Base-by-base conservation (phyloP, 1,140 invertebrate species). In the Brachionus sp. region DNA sequence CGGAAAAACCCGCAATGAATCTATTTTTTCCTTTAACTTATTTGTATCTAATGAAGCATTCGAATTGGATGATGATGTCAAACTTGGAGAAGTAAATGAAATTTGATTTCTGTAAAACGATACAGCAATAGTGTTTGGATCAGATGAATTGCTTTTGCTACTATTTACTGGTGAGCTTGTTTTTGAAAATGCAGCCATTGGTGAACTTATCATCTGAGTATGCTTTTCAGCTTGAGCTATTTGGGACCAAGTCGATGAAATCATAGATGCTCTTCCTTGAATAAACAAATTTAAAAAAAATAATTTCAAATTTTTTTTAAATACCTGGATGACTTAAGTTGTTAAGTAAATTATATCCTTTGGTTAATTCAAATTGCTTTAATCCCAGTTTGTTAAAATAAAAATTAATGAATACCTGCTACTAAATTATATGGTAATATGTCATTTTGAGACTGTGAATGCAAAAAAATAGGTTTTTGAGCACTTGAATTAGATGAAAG, bases 171-270 rank as follows among this genome's bases (percentile, higher is more conserved):
- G 70, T 46, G 70, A 75, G 13, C 70, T 75, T 29, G 42, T 75
- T 75, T 70, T 70, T 10, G 66, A 70, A 39, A 75, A 46, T 12
- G 70, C 70, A 13, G 70, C 42, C 70, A 75, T 75, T 46, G 70
- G 70, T 25, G 39, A 46, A 10, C n/a, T 44, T 12, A 39, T 23
- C 33, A 73, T 16, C 29, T 75, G 70, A 75, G 70, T 13, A n/a
- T 37, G 66, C 25, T 80, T 57, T 37, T 80, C 77, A n/a, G 50
- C 12, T 66, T 80, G 77, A 5, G 77, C 37, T 42, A 80, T 62
- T 37, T 80, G 77, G 9, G 77, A 80, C 77, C 50, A 80, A 35
- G 77, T 80, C 2, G 50, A 66, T 42, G 77, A 80, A 37, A 80
- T 80, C 50, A 80, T 80, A 23, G 77, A 80, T 13, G 77, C 77